Evolutionary conservation across 35 echinoderm and acorn worm species (phyloP).

Genomic region (Eucidaris tribuloides): DNA sequence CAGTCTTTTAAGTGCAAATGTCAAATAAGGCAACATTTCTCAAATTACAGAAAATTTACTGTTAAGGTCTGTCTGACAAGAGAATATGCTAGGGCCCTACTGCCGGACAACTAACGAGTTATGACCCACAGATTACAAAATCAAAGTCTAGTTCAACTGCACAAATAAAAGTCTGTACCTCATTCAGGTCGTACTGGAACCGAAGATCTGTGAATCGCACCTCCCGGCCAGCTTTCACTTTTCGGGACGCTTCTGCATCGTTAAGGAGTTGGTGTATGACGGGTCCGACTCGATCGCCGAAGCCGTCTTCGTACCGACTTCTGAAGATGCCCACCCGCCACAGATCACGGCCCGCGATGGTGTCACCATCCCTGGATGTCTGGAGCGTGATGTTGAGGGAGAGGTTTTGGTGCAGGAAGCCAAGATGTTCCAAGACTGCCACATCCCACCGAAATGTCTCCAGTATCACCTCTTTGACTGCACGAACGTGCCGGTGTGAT

Average conservation of each 20-base stretch:
- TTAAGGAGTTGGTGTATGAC: slow-evolving; percentile 20
- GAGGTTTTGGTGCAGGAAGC: not conserved
- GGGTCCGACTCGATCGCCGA: slow-evolving; percentile 32
- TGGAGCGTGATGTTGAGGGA: slow-evolving; percentile 10
- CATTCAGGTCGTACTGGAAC: slow-evolving; percentile 16
- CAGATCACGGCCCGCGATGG: not conserved
- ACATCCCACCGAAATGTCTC: not conserved
- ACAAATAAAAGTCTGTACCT: too few relatives aligned
- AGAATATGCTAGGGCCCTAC: too few relatives aligned
- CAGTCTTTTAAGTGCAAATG: too few relatives aligned
- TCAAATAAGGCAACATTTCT: too few relatives aligned
- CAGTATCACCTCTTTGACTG: not conserved
- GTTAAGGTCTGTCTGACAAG: too few relatives aligned
- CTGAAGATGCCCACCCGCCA: slow-evolving; percentile 45
- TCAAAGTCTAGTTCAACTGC: too few relatives aligned
- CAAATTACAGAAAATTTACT: too few relatives aligned
- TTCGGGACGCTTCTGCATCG: not conserved
- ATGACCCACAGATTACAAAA: too few relatives aligned
- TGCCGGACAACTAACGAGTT: too few relatives aligned
- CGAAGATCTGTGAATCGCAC: not conserved
- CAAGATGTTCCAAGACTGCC: not conserved
- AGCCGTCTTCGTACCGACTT: slow-evolving; percentile 44
- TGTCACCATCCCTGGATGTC: not conserved
- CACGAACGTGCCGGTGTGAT: not conserved
- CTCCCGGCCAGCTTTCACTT: not conserved